Base-by-base conservation (phyloP, 2,113 vertebrate species). In the Ophthalmolycus amberensis region DNA sequence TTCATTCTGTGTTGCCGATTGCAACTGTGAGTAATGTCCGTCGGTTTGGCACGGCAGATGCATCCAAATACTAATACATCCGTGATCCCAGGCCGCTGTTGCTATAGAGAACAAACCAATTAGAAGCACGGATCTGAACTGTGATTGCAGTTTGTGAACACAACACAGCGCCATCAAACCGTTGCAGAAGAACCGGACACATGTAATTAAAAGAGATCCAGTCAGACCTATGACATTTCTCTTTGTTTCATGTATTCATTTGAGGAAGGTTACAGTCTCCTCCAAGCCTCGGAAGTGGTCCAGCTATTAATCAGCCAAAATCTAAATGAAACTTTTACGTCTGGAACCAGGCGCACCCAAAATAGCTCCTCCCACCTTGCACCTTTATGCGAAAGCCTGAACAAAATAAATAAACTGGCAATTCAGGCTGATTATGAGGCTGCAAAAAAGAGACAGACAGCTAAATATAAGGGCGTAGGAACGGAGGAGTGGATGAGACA, bases 71-170 rank as follows among this genome's bases (percentile, higher is more conserved):
- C 12, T 34, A n/a, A 69, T 46, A 20, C 20, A 6, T 9, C 27
- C 42, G 3, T 6, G 25, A 12, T 50, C 44, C 25, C 25, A 18
- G 29, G 32, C 32, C 22, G 5, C 20, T 1, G 32, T 54, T 54
- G 50, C 48, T 56, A 71, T 71, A 48, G 69, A 56, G 32, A 40
- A 56, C 20, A 15, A 56, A 22, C 68, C 32, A 56, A 9, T 54
- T 20, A 34, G 46, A 44, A n/a, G n/a, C 15, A 8, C 14, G 15
- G 9, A 44, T 66, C 25, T 48, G 25, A 48, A 20, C 8, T 32
- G 66, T 46, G 14, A 20, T 64, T 34, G 42, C 66, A 50, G 46
- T 10, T 20, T 22, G 20, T 12, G 11, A 25, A 70, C 6, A 50
- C 37, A 25, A 7, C 10, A 67, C 56, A 38, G 9, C 16, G 6